Evolutionary conservation across 2,797 vertebrate species (phyloP).

Genomic region (Gymnopithys bicolor): DNA sequence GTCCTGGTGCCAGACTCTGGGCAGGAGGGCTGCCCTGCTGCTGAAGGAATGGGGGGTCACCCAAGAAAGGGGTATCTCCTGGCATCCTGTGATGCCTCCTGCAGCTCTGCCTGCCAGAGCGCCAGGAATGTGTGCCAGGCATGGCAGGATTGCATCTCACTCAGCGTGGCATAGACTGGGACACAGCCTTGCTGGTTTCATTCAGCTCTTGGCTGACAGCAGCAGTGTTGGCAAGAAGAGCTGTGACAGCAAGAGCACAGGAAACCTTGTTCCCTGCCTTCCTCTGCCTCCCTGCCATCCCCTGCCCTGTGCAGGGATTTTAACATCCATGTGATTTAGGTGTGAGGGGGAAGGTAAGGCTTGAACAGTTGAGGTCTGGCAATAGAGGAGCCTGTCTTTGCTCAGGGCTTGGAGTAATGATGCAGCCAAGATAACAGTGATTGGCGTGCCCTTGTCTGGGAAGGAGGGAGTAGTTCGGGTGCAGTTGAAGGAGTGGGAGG

Average conservation of each 20-base stretch:
- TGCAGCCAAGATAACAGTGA: background rate
- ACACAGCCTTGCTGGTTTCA: background rate
- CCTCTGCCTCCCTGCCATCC: background rate
- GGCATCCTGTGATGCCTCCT: background rate
- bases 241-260: background rate
- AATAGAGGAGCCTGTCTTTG: background rate
- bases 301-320: background rate
- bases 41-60: background rate
- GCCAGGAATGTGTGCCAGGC: background rate
- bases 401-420: background rate
- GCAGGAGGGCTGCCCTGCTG: conserved; percentile 17
- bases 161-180: background rate
- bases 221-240: conserved; percentile 1
- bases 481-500: background rate
- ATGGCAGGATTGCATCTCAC: background rate
- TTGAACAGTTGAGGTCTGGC: background rate
- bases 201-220: background rate
- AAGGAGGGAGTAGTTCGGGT: background rate
- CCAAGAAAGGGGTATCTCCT: background rate
- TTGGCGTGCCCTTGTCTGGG: background rate
- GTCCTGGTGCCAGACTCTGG: background rate
- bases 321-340: background rate
- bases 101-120: background rate
- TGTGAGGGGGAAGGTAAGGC: background rate
- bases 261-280: background rate